A percentile compares a stretch with the other conserved stretches of the same genome.
Conservation (phyloP, 2,113 vertebrate species). For the Istiophorus platypterus region DNA sequence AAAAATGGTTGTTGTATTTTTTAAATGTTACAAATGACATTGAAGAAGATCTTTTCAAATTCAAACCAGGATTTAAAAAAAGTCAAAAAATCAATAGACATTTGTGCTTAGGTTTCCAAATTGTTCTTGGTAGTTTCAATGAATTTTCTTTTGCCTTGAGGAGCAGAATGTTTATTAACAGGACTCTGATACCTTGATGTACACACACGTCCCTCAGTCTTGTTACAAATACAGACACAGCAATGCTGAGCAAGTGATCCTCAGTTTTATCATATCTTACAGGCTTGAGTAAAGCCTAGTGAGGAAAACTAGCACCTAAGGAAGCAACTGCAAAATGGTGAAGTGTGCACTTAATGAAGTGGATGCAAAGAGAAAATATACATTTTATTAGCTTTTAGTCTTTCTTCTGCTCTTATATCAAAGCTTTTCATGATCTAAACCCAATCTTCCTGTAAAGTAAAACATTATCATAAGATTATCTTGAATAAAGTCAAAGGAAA, state of each 20-base stretch:
- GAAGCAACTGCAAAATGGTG: slow-evolving; percentile 36
- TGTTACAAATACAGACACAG: slow-evolving; percentile 19
- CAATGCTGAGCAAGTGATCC: slow-evolving; percentile 47
- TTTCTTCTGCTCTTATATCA: background rate
- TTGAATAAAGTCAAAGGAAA: background rate
- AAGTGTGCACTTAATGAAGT: slow-evolving; percentile 24
- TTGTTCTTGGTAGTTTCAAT: background rate
- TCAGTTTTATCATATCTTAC: slow-evolving; percentile 31
- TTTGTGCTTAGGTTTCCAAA: background rate
- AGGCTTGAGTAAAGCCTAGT: slow-evolving; percentile 42
- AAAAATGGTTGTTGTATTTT: background rate
- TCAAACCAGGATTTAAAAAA: slow-evolving; percentile 7
- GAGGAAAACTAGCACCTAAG: slow-evolving; percentile 40
- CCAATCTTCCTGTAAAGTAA: background rate
- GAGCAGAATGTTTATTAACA: slow-evolving; percentile 10
- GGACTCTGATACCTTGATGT: background rate
- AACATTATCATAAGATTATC: background rate
- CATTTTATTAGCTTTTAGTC: slow-evolving; percentile 9
- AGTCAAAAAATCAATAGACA: background rate
- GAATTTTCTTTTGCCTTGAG: background rate
- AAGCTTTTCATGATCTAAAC: background rate
- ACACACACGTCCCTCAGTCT: background rate
- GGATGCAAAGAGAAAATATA: slow-evolving; percentile 4
- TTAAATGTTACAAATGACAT: background rate
- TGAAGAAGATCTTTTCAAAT: background rate